Percentiles rank a stretch among this genome's conserved stretches.
Evolutionary conservation across 2,888 invertebrate genomes (phyloP).

Genomic region (Apoda limacodes): DNA sequence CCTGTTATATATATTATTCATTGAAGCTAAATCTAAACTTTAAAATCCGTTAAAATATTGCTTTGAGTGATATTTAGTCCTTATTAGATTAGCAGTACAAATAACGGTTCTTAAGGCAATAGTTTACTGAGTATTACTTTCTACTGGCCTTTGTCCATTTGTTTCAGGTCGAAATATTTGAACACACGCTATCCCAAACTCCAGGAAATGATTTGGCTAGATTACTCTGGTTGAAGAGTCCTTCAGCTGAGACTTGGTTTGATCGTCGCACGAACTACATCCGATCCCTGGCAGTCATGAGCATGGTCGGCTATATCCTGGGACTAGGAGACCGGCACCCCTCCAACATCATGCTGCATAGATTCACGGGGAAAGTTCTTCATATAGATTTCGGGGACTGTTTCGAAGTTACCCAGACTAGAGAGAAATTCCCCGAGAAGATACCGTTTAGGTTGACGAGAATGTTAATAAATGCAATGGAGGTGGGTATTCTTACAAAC

Average conservation of each 20-base stretch:
- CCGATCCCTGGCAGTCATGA: constrained; percentile 98
- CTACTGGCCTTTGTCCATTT: background rate
- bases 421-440: constrained; percentile 99
- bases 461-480: constrained; percentile 99
- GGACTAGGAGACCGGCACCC: constrained; percentile 97
- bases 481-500: constrained; percentile 76
- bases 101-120: no score
- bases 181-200: constrained; percentile 94
- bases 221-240: constrained; percentile 96
- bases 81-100: no score
- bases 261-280: constrained; percentile 99
- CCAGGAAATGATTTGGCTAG: constrained; percentile 95
- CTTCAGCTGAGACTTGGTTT: constrained; percentile 98
- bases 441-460: constrained; percentile 98
- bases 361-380: constrained; percentile 97
- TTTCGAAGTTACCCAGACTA: constrained; percentile 99
- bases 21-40: no score
- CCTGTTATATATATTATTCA: no score
- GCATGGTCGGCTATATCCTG: constrained; percentile 98
- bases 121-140: no score
- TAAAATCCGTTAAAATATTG: no score
- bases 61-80: no score
- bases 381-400: constrained; percentile 99
- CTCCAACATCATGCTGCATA: constrained; percentile 99
- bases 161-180: constrained; percentile 90